Base-by-base conservation (phyloP, 2,888 invertebrate species). In the Eristalis arbustorum region DNA sequence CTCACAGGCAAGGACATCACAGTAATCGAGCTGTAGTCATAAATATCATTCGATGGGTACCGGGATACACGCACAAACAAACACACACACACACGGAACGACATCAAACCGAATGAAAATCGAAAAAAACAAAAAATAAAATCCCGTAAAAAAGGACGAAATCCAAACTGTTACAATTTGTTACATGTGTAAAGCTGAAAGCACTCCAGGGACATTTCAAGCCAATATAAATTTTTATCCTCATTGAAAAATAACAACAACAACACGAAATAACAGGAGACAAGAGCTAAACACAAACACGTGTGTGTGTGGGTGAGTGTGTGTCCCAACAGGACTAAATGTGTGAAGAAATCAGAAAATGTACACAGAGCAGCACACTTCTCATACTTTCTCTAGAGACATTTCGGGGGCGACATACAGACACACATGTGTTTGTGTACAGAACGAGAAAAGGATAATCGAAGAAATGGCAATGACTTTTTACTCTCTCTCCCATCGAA, bases 181-280 rank as follows among this genome's bases (percentile, higher is more conserved):
- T 91, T 91, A 90, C 90, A 92, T 90, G 91, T 91, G 91, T 90
- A 91, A 91, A 90, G 91, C 91, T 90, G 90, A 90, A 91, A 91
- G 90, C 90, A 91, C 91, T 92, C 91, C 91, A 89, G 90, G 92
- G 92, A 92, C 91, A 91, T 91, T 91, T 91, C 91, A 92, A 91
- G 90, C 90, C 91, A 91, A 91, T 90, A 91, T 90, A 91, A 90
- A 91, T 81, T 78, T 71, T 77, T 77, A 81, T 73, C 77, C 76
- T 61, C 85, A 78, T 83, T 87, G 83, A 87, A 87, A 79, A 83
- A 49, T 28, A 59, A 59, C 49, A 49, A 49, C 49, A 49, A 49
- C 14, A 23, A 25, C 40, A 66, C 11, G n/a, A 64, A n/a, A 37
- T 2, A 40, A 64, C 22, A 40, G 89, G 88, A 25, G 28, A 14